Evolutionary conservation across 2,888 invertebrate genomes (phyloP).

Genomic region (Xestia c-nigrum): DNA sequence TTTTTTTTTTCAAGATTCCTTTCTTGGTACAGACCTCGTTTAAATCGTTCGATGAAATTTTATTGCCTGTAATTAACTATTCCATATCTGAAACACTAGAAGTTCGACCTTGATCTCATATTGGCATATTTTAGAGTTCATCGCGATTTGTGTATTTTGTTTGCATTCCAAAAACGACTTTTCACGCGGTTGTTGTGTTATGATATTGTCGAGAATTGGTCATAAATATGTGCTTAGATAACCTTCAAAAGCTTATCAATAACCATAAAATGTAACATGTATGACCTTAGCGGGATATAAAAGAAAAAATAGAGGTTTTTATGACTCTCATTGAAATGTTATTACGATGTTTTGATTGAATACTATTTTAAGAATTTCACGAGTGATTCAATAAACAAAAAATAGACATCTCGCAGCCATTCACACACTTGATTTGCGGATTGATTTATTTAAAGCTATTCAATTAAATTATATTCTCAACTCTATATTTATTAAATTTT

Average conservation of each 20-base stretch:
- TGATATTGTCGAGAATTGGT: conserved; percentile 1
- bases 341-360: conserved; percentile 15
- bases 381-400: conserved; percentile 36
- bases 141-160: conserved; percentile 16
- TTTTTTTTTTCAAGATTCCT: conserved; percentile 40
- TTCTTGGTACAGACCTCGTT: conserved; percentile 5
- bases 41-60: conserved; percentile 39
- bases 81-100: conserved; percentile 60
- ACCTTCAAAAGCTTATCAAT: conserved; percentile 19
- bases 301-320: conserved; percentile 17
- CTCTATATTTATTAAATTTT: not conserved
- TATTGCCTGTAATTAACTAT: conserved; percentile 58
- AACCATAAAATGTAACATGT: conserved; percentile 2
- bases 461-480: not conserved
- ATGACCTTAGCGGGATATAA: conserved; percentile 17
- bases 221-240: not conserved
- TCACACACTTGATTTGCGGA: conserved; percentile 12
- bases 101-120: conserved; percentile 54
- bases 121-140: conserved; percentile 48
- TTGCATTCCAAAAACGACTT: conserved; percentile 13
- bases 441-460: not conserved
- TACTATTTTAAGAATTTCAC: conserved; percentile 36
- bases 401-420: conserved; percentile 21
- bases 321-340: conserved; percentile 27
- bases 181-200: not conserved